These are phyloP conservation scores for Tetanocera ferruginea DNA, from an alignment of 2,888 invertebrate genomes.

Conservation along the genomic window DNA sequence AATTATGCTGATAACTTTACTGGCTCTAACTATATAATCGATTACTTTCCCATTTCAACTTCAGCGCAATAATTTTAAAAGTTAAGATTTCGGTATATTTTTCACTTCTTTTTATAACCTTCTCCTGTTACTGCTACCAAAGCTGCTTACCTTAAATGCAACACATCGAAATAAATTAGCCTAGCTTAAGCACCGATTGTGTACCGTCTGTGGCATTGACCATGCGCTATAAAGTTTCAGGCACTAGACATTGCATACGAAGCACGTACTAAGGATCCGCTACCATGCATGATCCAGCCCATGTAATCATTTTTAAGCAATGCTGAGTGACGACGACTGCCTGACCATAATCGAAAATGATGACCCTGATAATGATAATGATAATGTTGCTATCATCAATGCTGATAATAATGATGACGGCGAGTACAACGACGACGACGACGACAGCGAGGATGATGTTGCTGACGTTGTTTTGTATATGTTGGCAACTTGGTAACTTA, in stretches of 20 bases:
- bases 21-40: background rate
- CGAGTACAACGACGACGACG: slow-evolving; percentile 33
- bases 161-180: slow-evolving; percentile 1
- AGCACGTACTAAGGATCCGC: background rate
- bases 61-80: background rate
- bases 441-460: slow-evolving; percentile 22
- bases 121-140: background rate
- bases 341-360: slow-evolving; percentile 24
- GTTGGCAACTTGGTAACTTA: background rate
- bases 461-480: background rate
- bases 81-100: background rate
- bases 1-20: background rate
- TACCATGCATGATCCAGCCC: slow-evolving; percentile 9
- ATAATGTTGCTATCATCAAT: slow-evolving; percentile 6
- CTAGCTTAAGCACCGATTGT: slow-evolving; percentile 24
- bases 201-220: background rate
- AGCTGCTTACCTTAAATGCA: background rate
- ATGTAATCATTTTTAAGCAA: background rate
- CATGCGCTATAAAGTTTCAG: background rate
- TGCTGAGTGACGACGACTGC: background rate
- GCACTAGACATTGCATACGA: too few relatives aligned
- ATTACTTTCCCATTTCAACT: background rate
- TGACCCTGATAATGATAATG: slow-evolving; percentile 25
- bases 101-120: background rate
- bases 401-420: slow-evolving; percentile 32